These are phyloP conservation scores for Smittia sp. DNA, from an alignment of 2,888 invertebrate genomes.

Conservation along the genomic window DNA sequence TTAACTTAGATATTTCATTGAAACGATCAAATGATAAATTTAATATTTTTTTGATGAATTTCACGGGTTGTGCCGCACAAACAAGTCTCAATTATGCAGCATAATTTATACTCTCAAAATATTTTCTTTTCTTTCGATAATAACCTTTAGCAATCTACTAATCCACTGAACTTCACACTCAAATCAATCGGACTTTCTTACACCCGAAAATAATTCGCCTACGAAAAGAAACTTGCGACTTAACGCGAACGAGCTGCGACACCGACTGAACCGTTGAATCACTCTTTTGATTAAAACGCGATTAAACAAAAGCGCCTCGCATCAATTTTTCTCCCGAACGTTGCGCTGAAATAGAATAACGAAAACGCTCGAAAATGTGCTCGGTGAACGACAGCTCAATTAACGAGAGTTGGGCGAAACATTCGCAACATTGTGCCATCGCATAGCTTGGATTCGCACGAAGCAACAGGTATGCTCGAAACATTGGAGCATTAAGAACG, in stretches of 20 bases:
- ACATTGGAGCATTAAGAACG: constrained; percentile 9
- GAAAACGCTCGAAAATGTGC: constrained; percentile 28
- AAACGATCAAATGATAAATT: no score
- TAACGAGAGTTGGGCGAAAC: background rate
- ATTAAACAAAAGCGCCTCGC: constrained; percentile 38
- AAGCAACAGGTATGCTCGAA: background rate
- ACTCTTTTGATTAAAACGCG: constrained; percentile 33
- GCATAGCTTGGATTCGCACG: background rate
- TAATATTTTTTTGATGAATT: no score
- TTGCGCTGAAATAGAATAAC: background rate
- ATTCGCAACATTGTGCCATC: background rate
- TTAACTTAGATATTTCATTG: no score
- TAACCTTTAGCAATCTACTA: no score
- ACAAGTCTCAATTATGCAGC: no score
- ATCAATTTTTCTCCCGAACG: constrained; percentile 24
- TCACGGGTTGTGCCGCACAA: no score
- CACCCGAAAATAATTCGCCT: background rate
- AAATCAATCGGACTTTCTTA: no score
- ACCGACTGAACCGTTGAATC: constrained; percentile 36
- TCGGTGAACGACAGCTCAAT: constrained; percentile 15
- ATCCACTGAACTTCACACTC: no score
- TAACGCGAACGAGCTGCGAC: constrained; percentile 21
- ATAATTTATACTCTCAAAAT: no score
- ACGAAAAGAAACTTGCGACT: constrained; percentile 15
- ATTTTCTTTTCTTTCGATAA: no score